Evolutionary conservation across 1,140 invertebrate species (phyloP).

Genomic region (Apis laboriosa): DNA sequence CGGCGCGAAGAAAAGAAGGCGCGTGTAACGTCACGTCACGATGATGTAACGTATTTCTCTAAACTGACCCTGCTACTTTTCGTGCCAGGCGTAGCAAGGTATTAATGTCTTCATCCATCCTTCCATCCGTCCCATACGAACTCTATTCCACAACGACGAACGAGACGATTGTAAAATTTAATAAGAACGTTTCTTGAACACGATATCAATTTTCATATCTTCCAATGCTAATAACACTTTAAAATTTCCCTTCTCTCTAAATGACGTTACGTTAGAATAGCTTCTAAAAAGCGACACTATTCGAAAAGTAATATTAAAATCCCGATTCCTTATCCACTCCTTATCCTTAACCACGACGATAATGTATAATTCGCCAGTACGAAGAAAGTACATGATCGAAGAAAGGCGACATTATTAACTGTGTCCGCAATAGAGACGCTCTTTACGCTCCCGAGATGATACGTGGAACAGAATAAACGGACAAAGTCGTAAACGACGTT

Average conservation of each 20-base stretch:
- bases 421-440: conserved; percentile 18
- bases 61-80: conserved; percentile 40
- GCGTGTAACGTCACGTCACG: conserved; percentile 33
- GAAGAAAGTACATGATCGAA: neutral
- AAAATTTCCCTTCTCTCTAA: no score
- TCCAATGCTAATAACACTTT: no score
- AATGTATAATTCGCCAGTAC: no score
- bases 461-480: conserved; percentile 41
- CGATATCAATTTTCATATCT: no score
- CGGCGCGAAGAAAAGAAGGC: conserved; percentile 30
- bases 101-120: conserved; percentile 32
- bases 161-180: no score
- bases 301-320: no score
- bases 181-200: no score
- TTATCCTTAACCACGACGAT: no score
- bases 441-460: conserved; percentile 32
- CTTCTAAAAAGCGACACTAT: no score
- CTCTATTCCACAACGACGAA: neutral
- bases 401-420: conserved; percentile 26
- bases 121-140: neutral
- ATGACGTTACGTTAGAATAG: no score
- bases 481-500: conserved; percentile 53
- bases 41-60: conserved; percentile 34
- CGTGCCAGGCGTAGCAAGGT: neutral
- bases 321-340: no score